Conservation (phyloP, 2,888 invertebrate genomes). For the Pardosa pseudoannulata region DNA sequence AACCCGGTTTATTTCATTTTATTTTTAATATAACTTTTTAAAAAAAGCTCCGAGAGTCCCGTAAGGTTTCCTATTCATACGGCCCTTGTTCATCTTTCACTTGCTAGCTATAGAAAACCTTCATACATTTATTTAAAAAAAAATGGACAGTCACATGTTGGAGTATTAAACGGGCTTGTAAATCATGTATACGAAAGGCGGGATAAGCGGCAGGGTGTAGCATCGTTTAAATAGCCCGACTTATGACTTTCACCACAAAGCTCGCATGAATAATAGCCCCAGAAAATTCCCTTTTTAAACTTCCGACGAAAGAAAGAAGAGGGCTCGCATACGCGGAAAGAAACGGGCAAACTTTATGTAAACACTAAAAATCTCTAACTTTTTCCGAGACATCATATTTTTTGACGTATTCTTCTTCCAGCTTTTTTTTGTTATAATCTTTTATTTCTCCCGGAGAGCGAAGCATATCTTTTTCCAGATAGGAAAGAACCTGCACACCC, state of each 20-base stretch:
- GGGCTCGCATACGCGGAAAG: no score
- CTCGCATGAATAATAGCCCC: conserved; percentile 63
- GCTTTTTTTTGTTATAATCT: no score
- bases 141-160: conserved; percentile 25
- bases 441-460: conserved; percentile 25
- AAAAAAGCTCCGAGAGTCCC: no score
- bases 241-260: conserved; percentile 53
- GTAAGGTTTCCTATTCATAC: no score
- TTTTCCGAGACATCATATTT: conserved; percentile 50
- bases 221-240: conserved; percentile 48
- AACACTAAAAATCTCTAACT: conserved; percentile 59
- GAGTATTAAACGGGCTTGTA: conserved; percentile 35
- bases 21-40: no score
- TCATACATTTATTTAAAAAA: no score
- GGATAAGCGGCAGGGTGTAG: background rate
- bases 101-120: background rate
- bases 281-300: conserved; percentile 26
- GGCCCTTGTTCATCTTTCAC: background rate
- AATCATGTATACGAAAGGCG: conserved; percentile 46
- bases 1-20: no score
- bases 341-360: conserved; percentile 54
- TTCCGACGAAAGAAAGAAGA: conserved; percentile 17
- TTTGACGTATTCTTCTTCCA: conserved; percentile 47
- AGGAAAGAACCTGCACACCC: background rate
- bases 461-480: conserved; percentile 12